Evolutionary conservation across 1,140 invertebrate species (phyloP).

Genomic region (Drosophila kanapiae): DNA sequence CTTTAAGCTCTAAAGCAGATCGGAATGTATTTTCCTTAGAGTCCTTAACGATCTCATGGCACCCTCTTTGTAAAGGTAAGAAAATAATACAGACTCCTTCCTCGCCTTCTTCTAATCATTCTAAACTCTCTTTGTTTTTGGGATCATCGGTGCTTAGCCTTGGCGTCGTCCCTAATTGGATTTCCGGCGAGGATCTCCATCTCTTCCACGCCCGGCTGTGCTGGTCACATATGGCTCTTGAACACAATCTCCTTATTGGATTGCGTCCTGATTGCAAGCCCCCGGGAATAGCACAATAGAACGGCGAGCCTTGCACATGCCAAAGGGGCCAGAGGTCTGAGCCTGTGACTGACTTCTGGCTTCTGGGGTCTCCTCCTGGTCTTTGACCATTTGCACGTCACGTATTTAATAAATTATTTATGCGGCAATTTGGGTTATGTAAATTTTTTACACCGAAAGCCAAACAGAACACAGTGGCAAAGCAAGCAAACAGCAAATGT

Average conservation of each 20-base stretch:
- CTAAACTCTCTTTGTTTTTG: too few species aligned
- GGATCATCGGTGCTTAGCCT: not conserved
- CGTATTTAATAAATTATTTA: constrained; percentile 81
- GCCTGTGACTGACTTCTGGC: not conserved
- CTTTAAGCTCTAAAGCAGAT: not conserved
- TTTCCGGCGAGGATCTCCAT: constrained; percentile 15
- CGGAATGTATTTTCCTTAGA: not conserved
- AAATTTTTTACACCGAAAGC: constrained; percentile 68
- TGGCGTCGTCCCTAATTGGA: constrained; percentile 25
- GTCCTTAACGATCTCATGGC: not conserved
- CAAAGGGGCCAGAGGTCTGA: not conserved
- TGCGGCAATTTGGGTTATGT: constrained; percentile 80
- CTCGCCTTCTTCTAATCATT: too few species aligned
- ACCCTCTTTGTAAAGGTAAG: too few species aligned
- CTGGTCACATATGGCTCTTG: constrained; percentile 9
- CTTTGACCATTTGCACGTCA: constrained; percentile 53
- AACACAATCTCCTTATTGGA: constrained; percentile 44
- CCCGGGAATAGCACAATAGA: constrained; percentile 36
- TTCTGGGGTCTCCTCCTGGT: not conserved
- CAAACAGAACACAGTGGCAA: constrained; percentile 15
- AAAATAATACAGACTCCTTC: too few species aligned
- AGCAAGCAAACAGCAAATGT: constrained; percentile 5
- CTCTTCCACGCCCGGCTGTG: not conserved
- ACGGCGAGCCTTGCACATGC: constrained; percentile 32
- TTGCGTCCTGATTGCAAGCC: constrained; percentile 50